Evolutionary conservation across 2,797 vertebrate species (phyloP).

Genomic region (Sylvia borin): DNA sequence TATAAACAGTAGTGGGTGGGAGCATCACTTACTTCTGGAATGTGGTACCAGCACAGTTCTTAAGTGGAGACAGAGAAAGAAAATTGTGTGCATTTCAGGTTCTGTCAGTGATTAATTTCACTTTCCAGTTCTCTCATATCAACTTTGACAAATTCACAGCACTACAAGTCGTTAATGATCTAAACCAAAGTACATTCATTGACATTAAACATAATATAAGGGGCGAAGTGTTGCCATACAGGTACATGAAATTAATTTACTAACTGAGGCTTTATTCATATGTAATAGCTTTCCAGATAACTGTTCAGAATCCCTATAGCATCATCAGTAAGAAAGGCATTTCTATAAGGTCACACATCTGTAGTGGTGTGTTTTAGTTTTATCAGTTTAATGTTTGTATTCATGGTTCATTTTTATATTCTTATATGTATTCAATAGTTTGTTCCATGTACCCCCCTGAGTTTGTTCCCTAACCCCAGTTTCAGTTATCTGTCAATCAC

Average conservation of each 20-base stretch:
- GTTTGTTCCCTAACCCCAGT: too few species aligned
- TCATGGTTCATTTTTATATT: too few species aligned
- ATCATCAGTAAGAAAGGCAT: neutral
- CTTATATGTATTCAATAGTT: too few species aligned
- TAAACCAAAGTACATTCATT: neutral
- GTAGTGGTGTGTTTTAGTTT: too few species aligned
- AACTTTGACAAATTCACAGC: neutral
- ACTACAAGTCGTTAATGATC: neutral
- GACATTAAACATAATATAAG: neutral
- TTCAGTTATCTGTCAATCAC: too few species aligned
- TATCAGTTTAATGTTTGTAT: too few species aligned
- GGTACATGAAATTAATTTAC: neutral
- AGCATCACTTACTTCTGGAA: neutral
- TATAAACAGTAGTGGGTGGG: neutral
- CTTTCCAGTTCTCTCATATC: neutral
- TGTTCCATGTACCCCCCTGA: too few species aligned
- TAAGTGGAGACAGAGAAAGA: neutral
- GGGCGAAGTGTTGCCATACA: neutral
- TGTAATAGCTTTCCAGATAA: neutral
- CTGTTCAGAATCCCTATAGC: neutral
- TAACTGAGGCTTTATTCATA: neutral
- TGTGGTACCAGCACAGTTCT: fast-evolving
- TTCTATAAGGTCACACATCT: neutral
- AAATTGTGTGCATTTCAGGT: neutral
- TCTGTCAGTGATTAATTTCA: neutral